These are phyloP conservation scores for Baronia brevicornis DNA, from an alignment of 2,888 invertebrate genomes.

Conservation along the genomic window DNA sequence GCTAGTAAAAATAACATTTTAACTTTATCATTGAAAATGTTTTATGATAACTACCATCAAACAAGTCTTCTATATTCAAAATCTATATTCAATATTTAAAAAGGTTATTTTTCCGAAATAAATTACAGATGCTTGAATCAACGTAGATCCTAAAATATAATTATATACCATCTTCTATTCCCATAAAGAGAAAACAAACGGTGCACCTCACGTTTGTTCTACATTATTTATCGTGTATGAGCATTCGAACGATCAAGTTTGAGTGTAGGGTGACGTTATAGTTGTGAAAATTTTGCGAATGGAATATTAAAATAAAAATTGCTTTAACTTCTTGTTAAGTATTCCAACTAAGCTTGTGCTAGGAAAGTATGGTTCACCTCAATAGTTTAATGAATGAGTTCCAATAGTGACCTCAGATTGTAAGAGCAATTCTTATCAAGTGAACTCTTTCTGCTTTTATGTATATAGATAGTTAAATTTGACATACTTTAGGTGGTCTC, in stretches of 20 bases:
- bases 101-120: neutral
- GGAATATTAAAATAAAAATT: too few species aligned
- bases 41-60: neutral
- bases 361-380: too few species aligned
- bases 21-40: too few species aligned
- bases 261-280: neutral
- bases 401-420: too few species aligned
- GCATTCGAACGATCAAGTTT: constrained; percentile 1
- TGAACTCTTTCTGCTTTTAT: too few species aligned
- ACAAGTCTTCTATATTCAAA: neutral
- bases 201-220: neutral
- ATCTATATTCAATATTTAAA: neutral
- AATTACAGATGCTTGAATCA: neutral
- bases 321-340: too few species aligned
- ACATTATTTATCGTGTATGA: constrained; percentile 11
- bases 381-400: too few species aligned
- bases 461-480: too few species aligned
- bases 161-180: neutral
- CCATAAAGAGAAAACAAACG: constrained; percentile 2
- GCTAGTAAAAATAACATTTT: too few species aligned
- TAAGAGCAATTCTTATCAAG: too few species aligned
- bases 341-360: too few species aligned
- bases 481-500: too few species aligned
- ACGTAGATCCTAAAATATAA: constrained; percentile 4
- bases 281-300: neutral